These are phyloP conservation scores for Apaloderma vittatum DNA, from an alignment of 2,113 vertebrate species.

Conservation along the genomic window DNA sequence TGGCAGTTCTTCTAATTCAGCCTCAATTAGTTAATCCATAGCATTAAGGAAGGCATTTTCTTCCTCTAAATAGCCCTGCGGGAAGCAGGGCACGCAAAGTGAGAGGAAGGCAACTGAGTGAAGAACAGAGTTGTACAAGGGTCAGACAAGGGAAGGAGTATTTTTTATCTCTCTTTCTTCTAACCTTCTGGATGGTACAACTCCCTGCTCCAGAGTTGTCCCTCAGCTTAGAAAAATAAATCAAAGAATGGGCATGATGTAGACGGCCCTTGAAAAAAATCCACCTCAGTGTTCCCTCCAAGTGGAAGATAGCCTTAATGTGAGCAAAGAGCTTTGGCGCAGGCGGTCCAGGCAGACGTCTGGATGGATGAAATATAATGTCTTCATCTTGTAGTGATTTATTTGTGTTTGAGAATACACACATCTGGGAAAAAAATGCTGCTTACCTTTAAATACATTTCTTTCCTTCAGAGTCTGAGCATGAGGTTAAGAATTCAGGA, in stretches of 20 bases:
- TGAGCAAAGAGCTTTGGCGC: neutral
- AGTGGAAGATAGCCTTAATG: neutral
- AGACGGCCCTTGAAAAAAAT: neutral
- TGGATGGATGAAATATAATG: neutral
- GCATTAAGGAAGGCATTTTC: neutral
- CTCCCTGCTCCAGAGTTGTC: neutral
- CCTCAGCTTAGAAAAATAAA: neutral
- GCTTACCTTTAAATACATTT: neutral
- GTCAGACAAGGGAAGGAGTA: neutral
- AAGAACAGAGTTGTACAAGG: neutral
- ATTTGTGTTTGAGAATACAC: neutral
- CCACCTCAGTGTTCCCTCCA: neutral
- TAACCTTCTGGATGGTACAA: neutral
- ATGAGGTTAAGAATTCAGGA: neutral
- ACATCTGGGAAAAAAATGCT: neutral
- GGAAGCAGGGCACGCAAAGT: neutral
- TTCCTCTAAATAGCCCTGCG: neutral
- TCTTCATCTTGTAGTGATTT: neutral
- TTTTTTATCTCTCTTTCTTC: neutral
- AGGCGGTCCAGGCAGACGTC: neutral
- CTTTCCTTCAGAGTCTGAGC: neutral
- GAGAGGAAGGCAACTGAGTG: neutral
- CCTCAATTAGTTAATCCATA: neutral
- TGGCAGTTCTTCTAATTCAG: neutral
- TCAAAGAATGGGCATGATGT: neutral